Evolutionary conservation across 2,113 vertebrate species (phyloP), one percentile per base, ranked within the genome.

Genomic region (Menura novaehollandiae): DNA sequence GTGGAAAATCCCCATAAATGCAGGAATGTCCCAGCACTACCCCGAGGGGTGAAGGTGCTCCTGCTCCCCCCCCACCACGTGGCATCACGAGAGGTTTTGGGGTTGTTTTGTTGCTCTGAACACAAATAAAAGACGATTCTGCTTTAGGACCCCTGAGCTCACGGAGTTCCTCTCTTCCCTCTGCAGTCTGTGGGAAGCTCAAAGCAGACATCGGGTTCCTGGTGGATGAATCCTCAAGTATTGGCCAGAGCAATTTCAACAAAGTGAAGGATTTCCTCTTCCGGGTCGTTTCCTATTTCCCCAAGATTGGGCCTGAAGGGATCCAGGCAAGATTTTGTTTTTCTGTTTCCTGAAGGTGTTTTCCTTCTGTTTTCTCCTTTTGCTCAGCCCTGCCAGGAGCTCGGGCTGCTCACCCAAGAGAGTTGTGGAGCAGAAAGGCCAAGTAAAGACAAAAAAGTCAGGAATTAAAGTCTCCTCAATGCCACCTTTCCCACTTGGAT

Each of bases 181-280:
- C 97, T 37, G 67, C 95, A 99, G 99, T 98, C 23, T 99, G 99
- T 87, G 97, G 98, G 80, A 98, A 97, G 90, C 85, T 97, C 93
- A 99, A 98, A 93, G 98, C 98, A 32, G 99, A 99, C 41, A 85
- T 99, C 7, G 98, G 98, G 1, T 99, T 99, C 97, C 95, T 99
- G 85, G 98, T 99, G 90, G 99, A 99, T 28, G 99, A 99, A 91
- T 99, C 99, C 44, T 99, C 98, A 0, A 99, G 99, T 96, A 98
- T 99, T 1, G 99, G 99, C 14, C 95, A 97, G 6, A 97, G 98
- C 93, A 99, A 99, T 94, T 99, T 99, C 75, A 96, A 96, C 32
- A 99, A 98, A 95, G 98, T 99, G 85, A 99, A 99, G 91, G 98
- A 99, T 95, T 99, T 99, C 94, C 97, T 99, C 53, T 99, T 99